These are phyloP conservation scores for Aporrectodea caliginosa DNA, from an alignment of 1,140 invertebrate genomes.

Conservation along the genomic window DNA sequence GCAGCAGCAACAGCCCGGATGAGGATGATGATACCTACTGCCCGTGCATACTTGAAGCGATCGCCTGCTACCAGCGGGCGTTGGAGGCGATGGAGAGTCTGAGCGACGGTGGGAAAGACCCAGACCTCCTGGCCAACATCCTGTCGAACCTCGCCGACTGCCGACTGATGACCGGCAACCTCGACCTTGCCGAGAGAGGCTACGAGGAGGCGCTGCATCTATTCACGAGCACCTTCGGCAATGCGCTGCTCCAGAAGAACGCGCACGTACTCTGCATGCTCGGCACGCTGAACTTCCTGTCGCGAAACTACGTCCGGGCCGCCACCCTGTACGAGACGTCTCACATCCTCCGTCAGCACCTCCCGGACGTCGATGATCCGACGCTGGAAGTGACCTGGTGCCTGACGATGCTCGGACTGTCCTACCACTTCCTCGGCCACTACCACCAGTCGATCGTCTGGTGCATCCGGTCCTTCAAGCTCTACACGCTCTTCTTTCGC, in stretches of 20 bases:
- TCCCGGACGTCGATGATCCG: background rate
- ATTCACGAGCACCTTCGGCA: background rate
- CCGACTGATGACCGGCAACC: constrained; percentile 10
- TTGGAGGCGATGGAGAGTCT: background rate
- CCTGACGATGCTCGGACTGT: constrained; percentile 5
- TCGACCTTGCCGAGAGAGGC: constrained; percentile 14
- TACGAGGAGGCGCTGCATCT: constrained; percentile 14
- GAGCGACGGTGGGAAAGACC: background rate
- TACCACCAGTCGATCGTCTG: background rate
- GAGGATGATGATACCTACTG: constrained; percentile 18
- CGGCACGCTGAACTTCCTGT: constrained; percentile 17
- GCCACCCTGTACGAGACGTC: constrained; percentile 1
- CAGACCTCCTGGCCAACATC: constrained; percentile 8
- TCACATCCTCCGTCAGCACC: background rate
- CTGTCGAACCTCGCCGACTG: constrained; percentile 17
- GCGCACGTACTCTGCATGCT: background rate
- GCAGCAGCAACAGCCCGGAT: background rate
- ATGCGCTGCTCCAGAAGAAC: constrained; percentile 5
- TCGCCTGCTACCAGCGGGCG: constrained; percentile 5
- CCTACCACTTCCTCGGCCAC: background rate
- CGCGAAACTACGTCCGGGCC: constrained; percentile 12
- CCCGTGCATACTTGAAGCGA: constrained; percentile 13
- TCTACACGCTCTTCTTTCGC: constrained; percentile 2
- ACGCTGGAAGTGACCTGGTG: background rate
- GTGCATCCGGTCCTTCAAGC: constrained; percentile 3